Evolutionary conservation across 2,113 vertebrate species (phyloP).

Genomic region (Neolamprologus kungweensis): DNA sequence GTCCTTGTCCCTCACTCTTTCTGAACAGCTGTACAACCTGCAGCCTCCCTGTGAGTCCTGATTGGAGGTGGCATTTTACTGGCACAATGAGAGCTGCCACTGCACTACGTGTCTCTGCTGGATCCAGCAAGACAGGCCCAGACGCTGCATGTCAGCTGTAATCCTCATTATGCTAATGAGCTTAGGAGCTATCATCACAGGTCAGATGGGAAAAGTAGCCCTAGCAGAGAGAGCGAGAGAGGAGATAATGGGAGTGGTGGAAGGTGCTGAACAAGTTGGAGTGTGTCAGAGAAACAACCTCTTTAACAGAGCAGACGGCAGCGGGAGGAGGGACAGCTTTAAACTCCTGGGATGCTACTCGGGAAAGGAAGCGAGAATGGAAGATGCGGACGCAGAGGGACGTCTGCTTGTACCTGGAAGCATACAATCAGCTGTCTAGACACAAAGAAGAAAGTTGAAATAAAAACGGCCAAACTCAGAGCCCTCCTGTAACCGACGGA

Average conservation of each 20-base stretch:
- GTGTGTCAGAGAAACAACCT: neutral
- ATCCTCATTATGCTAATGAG: slow-evolving; percentile 36
- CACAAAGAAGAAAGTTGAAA: neutral
- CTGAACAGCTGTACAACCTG: neutral
- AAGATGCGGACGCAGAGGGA: neutral
- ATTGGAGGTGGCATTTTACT: slow-evolving; percentile 31
- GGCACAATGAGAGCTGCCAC: slow-evolving; percentile 18
- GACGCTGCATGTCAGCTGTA: slow-evolving; percentile 36
- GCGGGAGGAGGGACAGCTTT: neutral
- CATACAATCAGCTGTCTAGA: neutral
- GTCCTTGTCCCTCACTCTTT: neutral
- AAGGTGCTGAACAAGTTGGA: neutral
- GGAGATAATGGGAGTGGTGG: neutral
- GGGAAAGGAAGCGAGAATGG: neutral
- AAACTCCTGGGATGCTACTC: neutral
- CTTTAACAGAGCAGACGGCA: neutral
- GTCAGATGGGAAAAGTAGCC: neutral
- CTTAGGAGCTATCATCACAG: neutral
- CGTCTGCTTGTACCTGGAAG: neutral
- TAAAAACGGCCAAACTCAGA: neutral
- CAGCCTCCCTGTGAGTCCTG: neutral
- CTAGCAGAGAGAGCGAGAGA: neutral
- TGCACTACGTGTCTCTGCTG: neutral
- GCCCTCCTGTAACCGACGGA: neutral
- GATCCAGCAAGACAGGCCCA: slow-evolving; percentile 27